phyloP scores from a whole-genome alignment of 2,113 vertebrate genomes.

The Myrmecophaga tridactyla region DNA sequence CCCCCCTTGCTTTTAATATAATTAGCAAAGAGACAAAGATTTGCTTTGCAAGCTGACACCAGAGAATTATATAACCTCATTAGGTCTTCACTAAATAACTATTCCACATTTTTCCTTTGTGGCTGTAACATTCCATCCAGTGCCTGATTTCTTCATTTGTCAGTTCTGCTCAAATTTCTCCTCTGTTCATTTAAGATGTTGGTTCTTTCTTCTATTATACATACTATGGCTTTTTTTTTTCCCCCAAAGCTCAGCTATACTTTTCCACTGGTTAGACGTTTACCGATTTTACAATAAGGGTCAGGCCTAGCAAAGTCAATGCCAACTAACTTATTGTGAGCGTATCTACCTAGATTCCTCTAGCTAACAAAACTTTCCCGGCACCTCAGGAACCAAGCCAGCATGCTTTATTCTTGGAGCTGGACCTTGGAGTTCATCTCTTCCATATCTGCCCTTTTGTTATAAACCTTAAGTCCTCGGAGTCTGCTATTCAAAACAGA shows the following conservation, averaged over 20 bases:
- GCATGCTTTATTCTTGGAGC: slow-evolving; percentile 31
- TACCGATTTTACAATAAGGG: slow-evolving; percentile 38
- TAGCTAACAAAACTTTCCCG: background rate
- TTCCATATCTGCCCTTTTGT: slow-evolving; percentile 70
- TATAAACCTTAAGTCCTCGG: slow-evolving; percentile 63
- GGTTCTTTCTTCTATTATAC: slow-evolving; percentile 36
- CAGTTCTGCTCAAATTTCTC: slow-evolving; percentile 64
- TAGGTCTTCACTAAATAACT: slow-evolving; percentile 50
- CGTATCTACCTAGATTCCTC: slow-evolving; percentile 16
- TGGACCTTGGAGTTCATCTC: slow-evolving; percentile 55
- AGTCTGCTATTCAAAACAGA: slow-evolving; percentile 63
- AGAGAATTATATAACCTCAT: slow-evolving; percentile 9
- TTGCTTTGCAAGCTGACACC: background rate
- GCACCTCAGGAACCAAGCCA: slow-evolving; percentile 56
- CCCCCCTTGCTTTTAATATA: background rate
- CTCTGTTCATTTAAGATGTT: slow-evolving; percentile 59
- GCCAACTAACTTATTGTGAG: slow-evolving; percentile 40
- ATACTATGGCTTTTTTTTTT: slow-evolving; percentile 44
- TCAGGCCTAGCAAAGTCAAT: slow-evolving; percentile 60
- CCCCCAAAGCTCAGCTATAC: slow-evolving; percentile 60
- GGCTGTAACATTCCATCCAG: slow-evolving; percentile 49
- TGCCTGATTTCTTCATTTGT: slow-evolving; percentile 57
- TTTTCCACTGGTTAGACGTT: slow-evolving; percentile 62
- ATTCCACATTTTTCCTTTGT: background rate
- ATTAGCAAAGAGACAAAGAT: slow-evolving; percentile 46